Evolutionary conservation across 1,140 invertebrate species (phyloP).

Genomic region (Leptinotarsa defecta): DNA sequence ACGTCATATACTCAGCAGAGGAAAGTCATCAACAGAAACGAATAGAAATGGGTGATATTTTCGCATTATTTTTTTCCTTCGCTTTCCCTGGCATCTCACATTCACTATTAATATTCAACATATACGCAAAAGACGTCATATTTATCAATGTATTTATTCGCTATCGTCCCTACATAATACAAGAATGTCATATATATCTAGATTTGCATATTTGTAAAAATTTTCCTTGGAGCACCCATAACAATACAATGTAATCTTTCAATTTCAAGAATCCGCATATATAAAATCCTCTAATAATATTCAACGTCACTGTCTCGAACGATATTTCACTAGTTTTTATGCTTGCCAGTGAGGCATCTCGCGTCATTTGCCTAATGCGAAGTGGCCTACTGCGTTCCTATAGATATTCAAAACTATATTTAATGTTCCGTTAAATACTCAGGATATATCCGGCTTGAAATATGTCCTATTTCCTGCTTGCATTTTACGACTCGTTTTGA

Average conservation of each 20-base stretch:
- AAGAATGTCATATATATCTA: constrained; percentile 30
- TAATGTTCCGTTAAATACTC: constrained; percentile 48
- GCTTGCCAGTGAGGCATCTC: constrained; percentile 37
- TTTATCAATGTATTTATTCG: constrained; percentile 33
- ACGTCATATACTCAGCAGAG: too few relatives aligned
- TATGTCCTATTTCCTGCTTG: constrained; percentile 14
- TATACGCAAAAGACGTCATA: constrained; percentile 17
- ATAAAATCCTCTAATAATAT: constrained; percentile 46
- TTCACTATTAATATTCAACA: background rate
- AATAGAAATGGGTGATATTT: too few relatives aligned
- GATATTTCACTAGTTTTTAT: constrained; percentile 47
- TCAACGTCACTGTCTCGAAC: constrained; percentile 38
- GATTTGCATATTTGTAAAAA: constrained; percentile 33
- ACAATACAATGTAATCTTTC: constrained; percentile 49
- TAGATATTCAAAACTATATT: constrained; percentile 49
- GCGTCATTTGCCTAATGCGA: constrained; percentile 48
- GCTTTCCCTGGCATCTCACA: too few relatives aligned
- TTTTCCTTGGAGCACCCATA: constrained; percentile 35
- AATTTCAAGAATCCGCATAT: constrained; percentile 45
- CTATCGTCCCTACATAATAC: constrained; percentile 25
- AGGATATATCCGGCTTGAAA: constrained; percentile 22
- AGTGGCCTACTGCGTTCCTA: constrained; percentile 44
- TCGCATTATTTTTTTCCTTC: too few relatives aligned
- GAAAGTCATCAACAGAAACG: too few relatives aligned
- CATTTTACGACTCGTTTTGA: background rate